These are phyloP conservation scores for Falco columbarius DNA, from an alignment of 2,797 vertebrate species.

Conservation along the genomic window DNA sequence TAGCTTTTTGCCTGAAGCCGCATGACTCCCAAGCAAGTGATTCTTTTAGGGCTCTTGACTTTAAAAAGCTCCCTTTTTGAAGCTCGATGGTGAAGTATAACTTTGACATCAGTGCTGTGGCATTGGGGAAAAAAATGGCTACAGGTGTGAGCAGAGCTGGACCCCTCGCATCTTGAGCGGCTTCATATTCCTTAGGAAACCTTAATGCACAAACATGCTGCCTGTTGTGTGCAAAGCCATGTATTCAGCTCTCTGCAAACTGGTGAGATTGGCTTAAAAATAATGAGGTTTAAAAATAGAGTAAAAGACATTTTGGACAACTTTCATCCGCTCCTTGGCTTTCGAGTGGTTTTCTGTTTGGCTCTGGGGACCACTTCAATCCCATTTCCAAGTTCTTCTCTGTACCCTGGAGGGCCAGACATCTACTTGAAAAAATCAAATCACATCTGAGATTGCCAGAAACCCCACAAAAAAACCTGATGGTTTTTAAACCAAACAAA, in stretches of 20 bases:
- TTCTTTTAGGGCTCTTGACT: constrained; percentile 19
- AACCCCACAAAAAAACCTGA: constrained; percentile 28
- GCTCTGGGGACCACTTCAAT: constrained; percentile 55
- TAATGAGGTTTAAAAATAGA: constrained; percentile 33
- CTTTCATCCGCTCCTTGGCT: constrained; percentile 45
- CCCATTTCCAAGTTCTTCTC: constrained; percentile 56
- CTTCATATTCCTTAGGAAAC: neutral
- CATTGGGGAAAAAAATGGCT: neutral
- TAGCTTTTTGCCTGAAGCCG: neutral
- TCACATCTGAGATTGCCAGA: constrained; percentile 33
- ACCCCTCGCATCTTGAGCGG: neutral
- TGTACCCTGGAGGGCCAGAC: constrained; percentile 40
- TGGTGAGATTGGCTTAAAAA: constrained; percentile 15
- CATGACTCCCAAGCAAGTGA: neutral
- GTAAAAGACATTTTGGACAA: constrained; percentile 43
- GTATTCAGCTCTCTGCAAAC: neutral
- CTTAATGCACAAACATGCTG: neutral
- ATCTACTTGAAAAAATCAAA: constrained; percentile 51
- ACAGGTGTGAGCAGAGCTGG: neutral
- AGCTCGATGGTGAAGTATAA: neutral
- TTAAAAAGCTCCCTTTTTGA: constrained; percentile 1
- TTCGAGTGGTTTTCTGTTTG: constrained; percentile 54
- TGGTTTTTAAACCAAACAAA: constrained; percentile 36
- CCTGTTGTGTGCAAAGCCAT: neutral
- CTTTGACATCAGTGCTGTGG: neutral